Conservation (phyloP, 2,888 invertebrate genomes). For the Hartigia nigra region DNA sequence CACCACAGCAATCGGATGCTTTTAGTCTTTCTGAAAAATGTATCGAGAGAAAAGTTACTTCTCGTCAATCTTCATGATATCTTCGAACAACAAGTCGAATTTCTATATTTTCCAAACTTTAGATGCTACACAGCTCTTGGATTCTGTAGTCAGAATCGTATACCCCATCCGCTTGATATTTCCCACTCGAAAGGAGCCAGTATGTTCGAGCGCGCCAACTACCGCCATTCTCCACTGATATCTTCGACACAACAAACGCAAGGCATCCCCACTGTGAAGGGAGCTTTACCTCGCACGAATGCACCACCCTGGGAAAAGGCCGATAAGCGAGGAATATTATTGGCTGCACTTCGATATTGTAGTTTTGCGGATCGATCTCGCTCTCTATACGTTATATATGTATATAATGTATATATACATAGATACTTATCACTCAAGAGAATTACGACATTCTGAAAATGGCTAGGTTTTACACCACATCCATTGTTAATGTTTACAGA, state of each 20-base stretch:
- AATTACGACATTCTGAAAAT: not conserved
- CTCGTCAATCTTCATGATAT: not conserved
- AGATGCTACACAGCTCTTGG: not conserved
- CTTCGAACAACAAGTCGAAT: not conserved
- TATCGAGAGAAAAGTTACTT: not conserved
- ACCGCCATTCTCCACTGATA: not conserved
- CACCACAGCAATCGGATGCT: not conserved
- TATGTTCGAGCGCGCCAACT: not conserved
- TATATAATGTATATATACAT: not conserved
- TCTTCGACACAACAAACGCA: not conserved
- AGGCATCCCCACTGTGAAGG: not conserved
- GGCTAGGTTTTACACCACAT: not conserved
- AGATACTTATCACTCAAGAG: not conserved
- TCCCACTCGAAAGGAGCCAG: not conserved
- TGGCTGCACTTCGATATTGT: not conserved
- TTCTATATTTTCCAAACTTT: not conserved
- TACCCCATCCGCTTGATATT: not conserved
- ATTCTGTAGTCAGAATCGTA: not conserved
- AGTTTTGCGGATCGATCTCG: not conserved
- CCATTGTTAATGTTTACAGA: not conserved
- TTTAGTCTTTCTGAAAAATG: not conserved
- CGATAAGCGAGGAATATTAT: not conserved
- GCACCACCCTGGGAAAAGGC: not conserved
- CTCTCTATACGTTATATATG: not conserved
- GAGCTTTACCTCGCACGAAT: not conserved